Percentiles rank a stretch among this genome's conserved stretches.
phyloP scores from a whole-genome alignment of 2,888 invertebrate species.

The Acanthosepion pharaonis region DNA sequence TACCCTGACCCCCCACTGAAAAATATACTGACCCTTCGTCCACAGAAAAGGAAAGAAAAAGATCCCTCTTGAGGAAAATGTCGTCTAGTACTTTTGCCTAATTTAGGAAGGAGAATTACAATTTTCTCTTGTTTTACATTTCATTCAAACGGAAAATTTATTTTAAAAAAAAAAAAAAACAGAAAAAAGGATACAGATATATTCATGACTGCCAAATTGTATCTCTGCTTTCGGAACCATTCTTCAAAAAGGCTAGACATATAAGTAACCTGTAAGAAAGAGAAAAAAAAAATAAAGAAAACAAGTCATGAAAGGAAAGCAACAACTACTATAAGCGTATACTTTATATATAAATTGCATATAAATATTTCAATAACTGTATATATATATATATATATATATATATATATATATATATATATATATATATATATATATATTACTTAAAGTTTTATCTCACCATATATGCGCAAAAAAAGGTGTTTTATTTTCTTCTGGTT shows the following conservation, averaged over 20 bases:
- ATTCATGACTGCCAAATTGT: not conserved
- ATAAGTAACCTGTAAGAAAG: not conserved
- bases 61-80: not conserved
- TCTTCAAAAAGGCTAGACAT: not conserved
- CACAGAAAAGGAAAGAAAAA: not conserved
- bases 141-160: not conserved
- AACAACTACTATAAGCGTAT: not conserved
- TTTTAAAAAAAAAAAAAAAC: too few species aligned
- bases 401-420: not conserved
- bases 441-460: not conserved
- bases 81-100: not conserved
- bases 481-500: too few species aligned
- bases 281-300: not conserved
- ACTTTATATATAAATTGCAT: not conserved
- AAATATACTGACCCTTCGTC: not conserved
- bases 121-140: not conserved
- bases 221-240: not conserved
- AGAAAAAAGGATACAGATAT: too few species aligned
- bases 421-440: not conserved
- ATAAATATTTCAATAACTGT: too few species aligned
- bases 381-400: not conserved
- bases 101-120: not conserved
- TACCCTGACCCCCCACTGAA: too few species aligned
- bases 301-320: not conserved
- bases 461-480: too few species aligned